Conservation (phyloP, 2,797 vertebrate species). For the Cynodonichthys magdalenae region DNA sequence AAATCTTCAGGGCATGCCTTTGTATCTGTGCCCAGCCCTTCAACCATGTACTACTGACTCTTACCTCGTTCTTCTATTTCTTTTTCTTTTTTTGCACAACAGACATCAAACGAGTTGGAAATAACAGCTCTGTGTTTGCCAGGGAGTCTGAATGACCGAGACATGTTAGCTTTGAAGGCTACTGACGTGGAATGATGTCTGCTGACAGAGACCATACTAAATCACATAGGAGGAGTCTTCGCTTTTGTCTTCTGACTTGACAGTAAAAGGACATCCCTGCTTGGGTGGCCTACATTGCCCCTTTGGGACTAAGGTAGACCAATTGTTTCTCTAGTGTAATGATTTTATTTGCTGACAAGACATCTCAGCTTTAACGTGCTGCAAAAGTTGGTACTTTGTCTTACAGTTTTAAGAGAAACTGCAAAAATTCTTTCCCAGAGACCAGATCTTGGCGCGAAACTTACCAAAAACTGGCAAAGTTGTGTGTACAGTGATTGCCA, state of each 20-base stretch:
- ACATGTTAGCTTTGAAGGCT: slow-evolving; percentile 85
- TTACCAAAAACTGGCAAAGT: background rate
- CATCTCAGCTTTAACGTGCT: background rate
- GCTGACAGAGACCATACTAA: slow-evolving; percentile 82
- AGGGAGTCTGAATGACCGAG: slow-evolving; percentile 82
- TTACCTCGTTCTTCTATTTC: slow-evolving; percentile 59
- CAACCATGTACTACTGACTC: slow-evolving; percentile 24
- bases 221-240: slow-evolving; percentile 71
- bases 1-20: slow-evolving; percentile 54
- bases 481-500: slow-evolving; percentile 11
- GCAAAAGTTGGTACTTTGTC: slow-evolving; percentile 12
- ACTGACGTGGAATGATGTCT: slow-evolving; percentile 88
- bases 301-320: slow-evolving; percentile 16
- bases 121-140: slow-evolving; percentile 84
- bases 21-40: slow-evolving; percentile 16
- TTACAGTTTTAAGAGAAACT: slow-evolving; percentile 26
- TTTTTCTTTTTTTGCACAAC: slow-evolving; percentile 62
- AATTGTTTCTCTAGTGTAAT: slow-evolving; percentile 10
- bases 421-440: slow-evolving; percentile 14
- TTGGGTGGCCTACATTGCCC: slow-evolving; percentile 55
- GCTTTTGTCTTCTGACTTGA: slow-evolving; percentile 47
- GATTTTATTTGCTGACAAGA: slow-evolving; percentile 10
- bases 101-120: slow-evolving; percentile 85
- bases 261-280: slow-evolving; percentile 33
- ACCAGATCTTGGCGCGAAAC: slow-evolving; percentile 18